A percentile compares a stretch with the other conserved stretches of the same genome.
phyloP scores from a whole-genome alignment of 2,797 vertebrate species.

The Takifugu rubripes region DNA sequence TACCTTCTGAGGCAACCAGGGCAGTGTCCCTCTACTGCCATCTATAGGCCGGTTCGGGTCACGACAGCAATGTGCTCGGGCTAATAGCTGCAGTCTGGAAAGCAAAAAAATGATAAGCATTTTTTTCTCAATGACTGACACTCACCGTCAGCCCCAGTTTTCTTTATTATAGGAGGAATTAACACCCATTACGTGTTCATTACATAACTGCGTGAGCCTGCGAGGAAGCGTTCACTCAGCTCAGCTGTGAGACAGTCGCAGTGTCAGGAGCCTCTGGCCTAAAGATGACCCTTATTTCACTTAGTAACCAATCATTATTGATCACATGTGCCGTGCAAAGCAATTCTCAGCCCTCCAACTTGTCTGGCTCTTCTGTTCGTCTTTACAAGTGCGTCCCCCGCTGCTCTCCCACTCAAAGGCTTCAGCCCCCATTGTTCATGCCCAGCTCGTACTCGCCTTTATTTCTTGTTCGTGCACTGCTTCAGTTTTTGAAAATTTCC shows the following conservation, averaged over 20 bases:
- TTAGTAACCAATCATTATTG: slow-evolving; percentile 39
- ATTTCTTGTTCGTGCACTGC: slow-evolving; percentile 4
- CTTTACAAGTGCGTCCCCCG: neutral
- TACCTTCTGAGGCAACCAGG: slow-evolving; percentile 4
- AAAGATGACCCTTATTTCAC: slow-evolving; percentile 35
- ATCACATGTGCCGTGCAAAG: slow-evolving; percentile 33
- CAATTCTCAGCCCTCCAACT: slow-evolving; percentile 5
- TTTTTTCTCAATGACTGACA: slow-evolving; percentile 55
- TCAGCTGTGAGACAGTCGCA: slow-evolving; percentile 12
- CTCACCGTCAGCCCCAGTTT: slow-evolving; percentile 34
- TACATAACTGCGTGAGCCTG: slow-evolving; percentile 4
- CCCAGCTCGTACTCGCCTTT: slow-evolving; percentile 1
- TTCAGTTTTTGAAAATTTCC: slow-evolving; percentile 6
- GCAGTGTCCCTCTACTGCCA: slow-evolving; percentile 62
- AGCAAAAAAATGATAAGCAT: slow-evolving; percentile 38
- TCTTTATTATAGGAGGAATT: slow-evolving; percentile 42
- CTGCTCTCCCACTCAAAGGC: slow-evolving; percentile 1
- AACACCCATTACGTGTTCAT: slow-evolving; percentile 37
- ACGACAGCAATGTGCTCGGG: slow-evolving; percentile 18
- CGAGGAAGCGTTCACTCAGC: neutral
- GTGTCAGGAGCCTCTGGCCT: slow-evolving; percentile 34
- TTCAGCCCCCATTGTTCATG: neutral
- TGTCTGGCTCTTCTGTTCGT: slow-evolving; percentile 5
- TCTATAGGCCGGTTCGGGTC: slow-evolving; percentile 36
- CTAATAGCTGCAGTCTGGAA: slow-evolving; percentile 15